Percentiles rank a stretch among this genome's conserved stretches.
Conservation (phyloP, 2,113 vertebrate species). For the Thalassarche chlororhynchos region DNA sequence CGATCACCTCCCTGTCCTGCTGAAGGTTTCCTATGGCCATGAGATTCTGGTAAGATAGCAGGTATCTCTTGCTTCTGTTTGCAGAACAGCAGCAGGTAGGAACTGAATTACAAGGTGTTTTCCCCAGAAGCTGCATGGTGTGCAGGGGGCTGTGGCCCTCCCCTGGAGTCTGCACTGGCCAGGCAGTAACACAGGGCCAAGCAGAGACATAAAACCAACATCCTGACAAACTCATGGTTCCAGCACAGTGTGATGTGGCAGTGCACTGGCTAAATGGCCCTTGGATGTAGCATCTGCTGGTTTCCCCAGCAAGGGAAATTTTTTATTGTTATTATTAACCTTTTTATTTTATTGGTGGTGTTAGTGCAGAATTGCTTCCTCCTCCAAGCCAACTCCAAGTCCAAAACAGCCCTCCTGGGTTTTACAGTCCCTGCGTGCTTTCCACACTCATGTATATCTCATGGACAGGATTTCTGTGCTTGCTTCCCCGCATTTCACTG, state of each 20-base stretch:
- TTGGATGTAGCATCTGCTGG: neutral
- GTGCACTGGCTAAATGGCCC: neutral
- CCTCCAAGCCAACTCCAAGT: neutral
- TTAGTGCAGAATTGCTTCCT: neutral
- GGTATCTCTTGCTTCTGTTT: neutral
- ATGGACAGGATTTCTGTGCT: neutral
- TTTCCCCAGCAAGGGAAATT: neutral
- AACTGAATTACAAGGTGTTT: neutral
- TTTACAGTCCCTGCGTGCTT: neutral
- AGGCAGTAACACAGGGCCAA: neutral
- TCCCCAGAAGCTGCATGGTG: neutral
- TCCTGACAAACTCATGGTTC: neutral
- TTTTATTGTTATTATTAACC: neutral
- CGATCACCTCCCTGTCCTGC: conserved; percentile 83
- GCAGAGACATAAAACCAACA: neutral
- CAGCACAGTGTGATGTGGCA: neutral
- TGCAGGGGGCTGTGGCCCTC: neutral
- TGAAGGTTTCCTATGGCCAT: conserved; percentile 90
- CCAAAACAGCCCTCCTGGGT: neutral
- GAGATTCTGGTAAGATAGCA: conserved; percentile 88
- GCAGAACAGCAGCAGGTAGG: neutral
- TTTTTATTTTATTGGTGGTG: neutral
- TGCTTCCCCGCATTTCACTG: neutral
- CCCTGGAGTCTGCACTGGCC: neutral
- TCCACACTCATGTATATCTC: neutral